A percentile compares a stretch with the other conserved stretches of the same genome.
phyloP scores from a whole-genome alignment of 1,140 invertebrate species.

The Drosophila serrata region DNA sequence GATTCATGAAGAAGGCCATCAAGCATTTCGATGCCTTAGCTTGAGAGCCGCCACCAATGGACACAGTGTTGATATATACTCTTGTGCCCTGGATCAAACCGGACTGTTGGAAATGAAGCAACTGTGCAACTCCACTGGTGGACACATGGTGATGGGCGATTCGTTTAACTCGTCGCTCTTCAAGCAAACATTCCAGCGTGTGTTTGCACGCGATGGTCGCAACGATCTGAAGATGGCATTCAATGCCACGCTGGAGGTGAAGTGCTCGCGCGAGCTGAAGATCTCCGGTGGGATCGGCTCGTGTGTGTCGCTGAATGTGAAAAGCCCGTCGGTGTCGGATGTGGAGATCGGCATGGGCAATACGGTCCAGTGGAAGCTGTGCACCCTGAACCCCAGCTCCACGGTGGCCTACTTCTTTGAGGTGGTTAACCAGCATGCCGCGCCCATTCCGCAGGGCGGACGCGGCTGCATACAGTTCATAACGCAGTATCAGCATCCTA shows the following conservation, averaged over 20 bases:
- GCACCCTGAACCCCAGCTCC: constrained; percentile 96
- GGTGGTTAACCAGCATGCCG: constrained; percentile 97
- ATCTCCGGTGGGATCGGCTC: constrained; percentile 96
- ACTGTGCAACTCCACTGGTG: constrained; percentile 98
- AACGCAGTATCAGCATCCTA: constrained; percentile 99
- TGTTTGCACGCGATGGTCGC: constrained; percentile 97
- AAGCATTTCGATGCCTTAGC: constrained; percentile 98
- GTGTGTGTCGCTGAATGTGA: constrained; percentile 97
- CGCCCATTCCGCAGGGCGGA: constrained; percentile 97
- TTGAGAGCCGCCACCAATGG: constrained; percentile 96
- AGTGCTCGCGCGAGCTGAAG: constrained; percentile 95
- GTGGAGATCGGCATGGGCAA: constrained; percentile 98
- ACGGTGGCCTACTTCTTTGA: constrained; percentile 99
- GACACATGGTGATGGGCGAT: constrained; percentile 99
- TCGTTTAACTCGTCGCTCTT: constrained; percentile 99
- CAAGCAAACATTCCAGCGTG: constrained; percentile 99
- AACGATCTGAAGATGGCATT: constrained; percentile 99
- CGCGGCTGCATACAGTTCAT: constrained; percentile 99
- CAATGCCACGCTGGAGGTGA: constrained; percentile 98
- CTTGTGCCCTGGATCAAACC: constrained; percentile 99
- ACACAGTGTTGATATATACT: constrained; percentile 99
- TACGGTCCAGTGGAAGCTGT: constrained; percentile 99
- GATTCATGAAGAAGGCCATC: constrained; percentile 99
- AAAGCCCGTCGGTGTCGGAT: constrained; percentile 96
- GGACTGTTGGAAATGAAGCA: constrained; percentile 99